Conservation (phyloP, 2,797 vertebrate genomes). For the Ctenopoma multispine region DNA sequence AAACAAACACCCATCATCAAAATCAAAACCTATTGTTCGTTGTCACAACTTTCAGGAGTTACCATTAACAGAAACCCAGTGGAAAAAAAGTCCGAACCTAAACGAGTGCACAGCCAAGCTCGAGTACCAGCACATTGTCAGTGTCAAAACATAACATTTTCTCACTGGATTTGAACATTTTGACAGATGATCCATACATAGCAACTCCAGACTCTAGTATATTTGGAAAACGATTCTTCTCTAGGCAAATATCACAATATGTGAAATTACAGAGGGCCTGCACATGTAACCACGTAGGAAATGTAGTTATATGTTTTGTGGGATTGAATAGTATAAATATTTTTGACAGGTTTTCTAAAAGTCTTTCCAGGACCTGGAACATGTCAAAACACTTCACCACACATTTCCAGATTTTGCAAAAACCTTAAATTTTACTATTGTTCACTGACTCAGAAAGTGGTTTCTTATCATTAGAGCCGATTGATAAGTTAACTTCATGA, state of each 20-base stretch:
- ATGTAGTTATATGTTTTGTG: slow-evolving; percentile 33
- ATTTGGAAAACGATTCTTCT: slow-evolving; percentile 10
- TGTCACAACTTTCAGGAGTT: slow-evolving; percentile 35
- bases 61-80: slow-evolving; percentile 44
- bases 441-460: slow-evolving; percentile 70
- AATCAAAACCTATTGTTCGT: slow-evolving; percentile 39
- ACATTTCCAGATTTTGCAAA: slow-evolving; percentile 35
- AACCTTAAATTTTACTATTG: slow-evolving; percentile 27
- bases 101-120: slow-evolving; percentile 43
- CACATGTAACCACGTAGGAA: slow-evolving; percentile 29
- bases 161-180: slow-evolving; percentile 22
- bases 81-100: slow-evolving; percentile 38
- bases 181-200: slow-evolving; percentile 38
- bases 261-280: slow-evolving; percentile 42
- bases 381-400: slow-evolving; percentile 36
- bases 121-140: slow-evolving; percentile 50
- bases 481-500: slow-evolving; percentile 75
- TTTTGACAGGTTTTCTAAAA: not conserved
- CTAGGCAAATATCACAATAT: slow-evolving; percentile 52
- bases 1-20: slow-evolving; percentile 46
- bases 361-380: slow-evolving; percentile 12
- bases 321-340: slow-evolving; percentile 26
- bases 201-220: not conserved
- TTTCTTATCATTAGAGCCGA: slow-evolving; percentile 64
- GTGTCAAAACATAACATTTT: slow-evolving; percentile 29